Evolutionary conservation across 2,797 vertebrate species (phyloP).

Genomic region (Bucorvus abyssinicus): DNA sequence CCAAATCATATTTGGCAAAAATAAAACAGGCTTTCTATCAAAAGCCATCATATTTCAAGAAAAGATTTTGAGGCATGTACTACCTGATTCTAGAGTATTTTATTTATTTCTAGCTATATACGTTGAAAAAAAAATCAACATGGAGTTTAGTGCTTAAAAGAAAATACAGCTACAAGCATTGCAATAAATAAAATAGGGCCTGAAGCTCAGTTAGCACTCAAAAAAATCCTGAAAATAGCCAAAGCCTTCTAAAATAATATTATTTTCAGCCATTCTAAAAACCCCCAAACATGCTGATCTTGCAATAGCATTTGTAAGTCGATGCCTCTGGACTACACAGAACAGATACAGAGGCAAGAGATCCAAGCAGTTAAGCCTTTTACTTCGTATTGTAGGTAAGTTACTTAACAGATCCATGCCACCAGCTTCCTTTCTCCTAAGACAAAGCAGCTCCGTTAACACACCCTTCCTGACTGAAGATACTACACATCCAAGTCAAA

Average conservation of each 20-base stretch:
- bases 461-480: neutral
- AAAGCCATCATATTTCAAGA: neutral
- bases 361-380: neutral
- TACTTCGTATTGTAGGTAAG: neutral
- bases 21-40: neutral
- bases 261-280: neutral
- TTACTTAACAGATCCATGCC: neutral
- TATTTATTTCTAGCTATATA: neutral
- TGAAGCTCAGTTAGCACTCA: neutral
- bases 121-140: neutral
- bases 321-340: neutral
- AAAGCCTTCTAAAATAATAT: neutral
- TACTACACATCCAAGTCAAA: neutral
- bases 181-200: neutral
- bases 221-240: neutral
- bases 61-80: neutral
- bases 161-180: neutral
- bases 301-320: neutral
- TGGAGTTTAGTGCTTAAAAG: neutral
- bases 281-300: accelerated
- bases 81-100: neutral
- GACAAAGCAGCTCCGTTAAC: neutral
- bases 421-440: neutral
- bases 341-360: neutral
- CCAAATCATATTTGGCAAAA: neutral